Evolutionary conservation across 2,888 invertebrate species (phyloP).

Genomic region (Camponotus fellah): DNA sequence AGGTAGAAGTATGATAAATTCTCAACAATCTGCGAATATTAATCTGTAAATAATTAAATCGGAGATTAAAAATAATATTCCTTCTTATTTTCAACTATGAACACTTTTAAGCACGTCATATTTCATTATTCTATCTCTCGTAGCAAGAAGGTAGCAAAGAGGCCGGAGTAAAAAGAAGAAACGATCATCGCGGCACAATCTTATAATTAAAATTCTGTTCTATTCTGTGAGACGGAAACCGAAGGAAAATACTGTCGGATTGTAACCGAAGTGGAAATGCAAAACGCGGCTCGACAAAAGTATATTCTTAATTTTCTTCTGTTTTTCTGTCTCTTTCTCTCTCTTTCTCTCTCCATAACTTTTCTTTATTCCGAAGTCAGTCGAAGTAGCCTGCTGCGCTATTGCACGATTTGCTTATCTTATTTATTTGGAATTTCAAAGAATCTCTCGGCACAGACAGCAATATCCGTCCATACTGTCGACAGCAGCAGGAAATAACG

Average conservation of each 20-base stretch:
- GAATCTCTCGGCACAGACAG: slow-evolving; percentile 16
- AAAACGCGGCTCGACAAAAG: not conserved
- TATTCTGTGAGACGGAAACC: not conserved
- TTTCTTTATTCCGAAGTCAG: not conserved
- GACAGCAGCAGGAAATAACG: slow-evolving; percentile 24
- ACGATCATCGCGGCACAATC: not conserved
- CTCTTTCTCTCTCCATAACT: not conserved
- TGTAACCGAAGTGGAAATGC: not conserved
- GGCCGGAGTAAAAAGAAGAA: not conserved
- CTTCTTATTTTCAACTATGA: not conserved
- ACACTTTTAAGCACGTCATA: not conserved
- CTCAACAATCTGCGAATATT: not conserved
- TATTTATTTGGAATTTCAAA: slow-evolving; percentile 43
- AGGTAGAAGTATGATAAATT: not conserved
- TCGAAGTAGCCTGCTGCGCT: slow-evolving; percentile 2
- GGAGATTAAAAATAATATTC: not conserved
- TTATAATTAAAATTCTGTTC: slow-evolving; percentile 21
- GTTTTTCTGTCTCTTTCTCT: not conserved
- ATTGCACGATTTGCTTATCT: slow-evolving; percentile 57
- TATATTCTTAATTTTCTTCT: not conserved
- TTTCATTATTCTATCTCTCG: not conserved
- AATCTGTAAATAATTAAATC: not conserved
- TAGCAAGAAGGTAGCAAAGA: not conserved
- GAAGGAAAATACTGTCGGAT: not conserved
- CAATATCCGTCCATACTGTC: slow-evolving; percentile 42